Base-by-base conservation (phyloP, 2,888 invertebrate species). In the Drosophila putrida region DNA sequence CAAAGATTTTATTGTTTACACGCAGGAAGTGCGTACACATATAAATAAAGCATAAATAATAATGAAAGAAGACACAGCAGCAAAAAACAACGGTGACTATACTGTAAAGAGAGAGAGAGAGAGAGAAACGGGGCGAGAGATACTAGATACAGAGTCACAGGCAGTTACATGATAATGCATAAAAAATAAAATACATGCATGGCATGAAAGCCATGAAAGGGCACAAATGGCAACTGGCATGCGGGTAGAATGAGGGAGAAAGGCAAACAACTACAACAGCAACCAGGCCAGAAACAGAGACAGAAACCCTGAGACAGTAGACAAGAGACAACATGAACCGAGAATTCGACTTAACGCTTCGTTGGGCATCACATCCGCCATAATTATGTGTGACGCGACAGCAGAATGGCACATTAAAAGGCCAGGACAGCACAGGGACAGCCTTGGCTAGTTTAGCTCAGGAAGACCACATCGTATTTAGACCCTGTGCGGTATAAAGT, bases 371-470 rank as follows among this genome's bases (percentile, higher is more conserved):
- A 87, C 82, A 88, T 90, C 90, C 90, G 90, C 83, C 76, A 90
- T 88, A 90, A 90, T 90, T 90, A 90, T 82, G 80, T 80, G 80
- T 78, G 81, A 89, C 88, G 84, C 82, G 81, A 82, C 89, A 74
- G 69, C 74, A 75, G 75, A 81, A 86, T 79, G 80, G 77, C 78
- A 78, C 76, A 81, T 80, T 88, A 88, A 88, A 76, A 82, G 71
- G 68, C 58, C 62, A 68, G 66, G 36, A 51, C 47, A 55, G 20
- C 11, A 53, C 25, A 47, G 44, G 33, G 15, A n/a, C 39, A 55
- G 38, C 28, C 50, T 36, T 35, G 60, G 60, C 70, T 57, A 64
- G 63, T 60, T 70, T 44, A 47, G 54, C 31, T 43, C 70, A 59
- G 69, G 62, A 79, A 66, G 54, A 54, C 51, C 59, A 78, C 67